Evolutionary conservation across 2,797 vertebrate genomes (phyloP), one percentile per base, ranked within the genome.

Genomic region (Hoplostethus atlanticus): DNA sequence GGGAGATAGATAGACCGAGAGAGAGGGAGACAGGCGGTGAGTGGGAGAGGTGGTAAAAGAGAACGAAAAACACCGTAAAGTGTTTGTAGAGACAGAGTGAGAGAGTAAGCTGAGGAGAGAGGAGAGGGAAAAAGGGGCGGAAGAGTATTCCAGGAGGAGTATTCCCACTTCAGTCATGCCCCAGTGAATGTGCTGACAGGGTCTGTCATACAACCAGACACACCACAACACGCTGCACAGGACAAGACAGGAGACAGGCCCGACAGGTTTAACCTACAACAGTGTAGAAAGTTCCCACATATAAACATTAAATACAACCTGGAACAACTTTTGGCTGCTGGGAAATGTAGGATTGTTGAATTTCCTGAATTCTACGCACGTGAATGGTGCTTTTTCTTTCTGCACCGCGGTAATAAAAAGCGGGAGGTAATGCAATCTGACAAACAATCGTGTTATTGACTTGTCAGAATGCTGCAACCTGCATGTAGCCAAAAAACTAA

Each of bases 161-260:
- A 67, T 66, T 70, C 75, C 77, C 72, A 80, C 89, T 89, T 92
- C 86, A 80, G 88, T 91, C 91, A 92, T 73, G 91, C 76, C 81
- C 84, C 84, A 82, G 57, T 81, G 91, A 87, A 77, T 72, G 70
- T 87, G 85, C 86, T 94, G 92, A 94, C 91, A 91, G 85, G 77
- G 86, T 87, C 82, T 88, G 87, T 87, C 86, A 84, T 59, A 68
- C 79, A 76, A 38, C 58, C 80, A 79, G 80, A 77, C 69, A 79
- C 73, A 73, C 58, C 70, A 52, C 79, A 66, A 12, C 66, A 50
- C 30, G 6, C 72, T 54, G 76, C 83, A 56, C 71, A 71, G 60
- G 76, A 79, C 73, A 46, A n/a, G 72, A 59, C 56, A 28, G 42
- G 48, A 74, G 67, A n/a, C 73, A 13, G n/a, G 16, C 57, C 56